Evolutionary conservation across 1,140 invertebrate species (phyloP).

Genomic region (Onthophagus taurus): DNA sequence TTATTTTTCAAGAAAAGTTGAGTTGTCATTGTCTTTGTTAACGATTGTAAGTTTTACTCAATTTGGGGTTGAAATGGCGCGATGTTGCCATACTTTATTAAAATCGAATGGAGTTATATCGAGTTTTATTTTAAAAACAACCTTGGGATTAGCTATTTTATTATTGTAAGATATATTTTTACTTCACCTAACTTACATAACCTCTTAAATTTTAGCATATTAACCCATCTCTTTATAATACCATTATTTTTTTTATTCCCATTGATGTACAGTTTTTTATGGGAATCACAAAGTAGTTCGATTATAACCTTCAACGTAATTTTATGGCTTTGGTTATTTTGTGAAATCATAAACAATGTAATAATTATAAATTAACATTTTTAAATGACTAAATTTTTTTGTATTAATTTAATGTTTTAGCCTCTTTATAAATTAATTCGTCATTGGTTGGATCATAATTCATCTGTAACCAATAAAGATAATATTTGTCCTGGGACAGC

Average conservation of each 20-base stretch:
- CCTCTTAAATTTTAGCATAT: constrained; percentile 5
- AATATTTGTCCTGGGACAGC: constrained; percentile 8
- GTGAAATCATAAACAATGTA: constrained; percentile 10
- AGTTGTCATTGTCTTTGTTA: constrained; percentile 9
- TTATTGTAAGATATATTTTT: constrained; percentile 11
- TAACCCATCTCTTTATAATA: constrained; percentile 10
- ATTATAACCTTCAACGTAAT: constrained; percentile 6
- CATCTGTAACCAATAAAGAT: neutral
- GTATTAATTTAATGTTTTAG: constrained; percentile 2
- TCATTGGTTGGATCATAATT: constrained; percentile 11
- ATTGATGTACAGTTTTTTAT: constrained; percentile 7
- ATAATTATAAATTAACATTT: constrained; percentile 1
- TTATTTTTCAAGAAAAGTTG: constrained; percentile 11
- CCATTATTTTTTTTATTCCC: constrained; percentile 13
- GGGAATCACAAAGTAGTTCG: constrained; percentile 2
- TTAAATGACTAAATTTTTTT: too few relatives aligned
- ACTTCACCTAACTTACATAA: neutral
- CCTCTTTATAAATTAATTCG: constrained; percentile 11
- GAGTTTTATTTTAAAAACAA: constrained; percentile 1
- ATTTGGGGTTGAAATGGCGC: constrained; percentile 6
- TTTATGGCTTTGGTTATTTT: constrained; percentile 11
- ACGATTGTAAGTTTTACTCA: constrained; percentile 5
- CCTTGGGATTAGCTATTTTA: neutral
- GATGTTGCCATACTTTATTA: constrained; percentile 9
- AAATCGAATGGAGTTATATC: constrained; percentile 6